Evolutionary conservation across 2,888 invertebrate genomes (phyloP).

Genomic region (Marronus borbonicus): DNA sequence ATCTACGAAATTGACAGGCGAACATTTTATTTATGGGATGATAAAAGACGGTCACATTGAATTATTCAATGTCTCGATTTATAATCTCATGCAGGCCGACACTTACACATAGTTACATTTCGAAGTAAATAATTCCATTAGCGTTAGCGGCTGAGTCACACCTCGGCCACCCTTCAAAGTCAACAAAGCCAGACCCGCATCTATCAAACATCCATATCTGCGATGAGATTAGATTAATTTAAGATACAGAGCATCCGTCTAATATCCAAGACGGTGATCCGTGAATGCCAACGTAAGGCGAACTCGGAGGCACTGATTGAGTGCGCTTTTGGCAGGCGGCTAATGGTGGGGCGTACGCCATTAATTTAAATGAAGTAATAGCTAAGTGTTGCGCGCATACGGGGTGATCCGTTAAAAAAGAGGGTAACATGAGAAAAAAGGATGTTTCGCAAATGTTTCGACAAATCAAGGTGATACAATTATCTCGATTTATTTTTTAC

Average conservation of each 20-base stretch:
- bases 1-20: background rate
- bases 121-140: constrained; percentile 32
- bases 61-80: constrained; percentile 8
- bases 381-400: background rate
- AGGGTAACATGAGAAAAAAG: background rate
- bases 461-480: no score
- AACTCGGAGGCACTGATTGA: constrained; percentile 65
- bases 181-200: constrained; percentile 42
- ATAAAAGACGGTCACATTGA: constrained; percentile 9
- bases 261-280: constrained; percentile 61
- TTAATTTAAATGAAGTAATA: constrained; percentile 35
- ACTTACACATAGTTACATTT: constrained; percentile 22
- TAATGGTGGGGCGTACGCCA: constrained; percentile 52
- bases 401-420: background rate
- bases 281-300: constrained; percentile 63
- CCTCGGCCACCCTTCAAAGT: constrained; percentile 44
- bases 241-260: constrained; percentile 63
- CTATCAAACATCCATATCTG: constrained; percentile 53
- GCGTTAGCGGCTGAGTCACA: constrained; percentile 41
- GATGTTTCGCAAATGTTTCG: background rate
- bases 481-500: background rate
- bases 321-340: constrained; percentile 60
- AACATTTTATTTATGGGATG: background rate
- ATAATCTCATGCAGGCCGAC: constrained; percentile 2
- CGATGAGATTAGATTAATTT: constrained; percentile 65